phyloP scores from a whole-genome alignment of 2,113 vertebrate genomes.

The Eptesicus fuscus region DNA sequence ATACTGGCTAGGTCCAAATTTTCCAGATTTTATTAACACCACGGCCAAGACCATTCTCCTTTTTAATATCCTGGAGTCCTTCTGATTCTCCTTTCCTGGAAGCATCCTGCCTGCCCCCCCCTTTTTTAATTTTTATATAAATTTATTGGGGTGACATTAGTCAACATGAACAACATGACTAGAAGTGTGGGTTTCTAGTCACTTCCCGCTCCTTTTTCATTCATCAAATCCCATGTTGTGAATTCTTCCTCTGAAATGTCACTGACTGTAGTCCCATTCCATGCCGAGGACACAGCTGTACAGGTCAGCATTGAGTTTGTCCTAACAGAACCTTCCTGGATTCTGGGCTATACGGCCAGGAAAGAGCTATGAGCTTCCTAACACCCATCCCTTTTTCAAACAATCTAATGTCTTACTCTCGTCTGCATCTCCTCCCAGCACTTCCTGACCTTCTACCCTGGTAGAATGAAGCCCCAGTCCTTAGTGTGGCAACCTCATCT shows the following conservation, averaged over 20 bases:
- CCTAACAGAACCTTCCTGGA: not conserved
- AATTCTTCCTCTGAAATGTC: not conserved
- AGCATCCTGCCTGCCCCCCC: not conserved
- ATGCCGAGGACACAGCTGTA: accelerated
- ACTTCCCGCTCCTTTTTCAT: not conserved
- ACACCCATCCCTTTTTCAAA: not conserved
- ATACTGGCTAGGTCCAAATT: not conserved
- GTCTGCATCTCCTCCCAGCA: not conserved
- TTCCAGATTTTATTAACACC: not conserved
- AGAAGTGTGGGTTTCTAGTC: too few species aligned
- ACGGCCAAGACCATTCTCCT: not conserved
- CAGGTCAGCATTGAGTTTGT: not conserved
- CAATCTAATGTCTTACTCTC: not conserved
- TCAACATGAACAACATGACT: too few species aligned
- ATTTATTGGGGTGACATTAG: too few species aligned
- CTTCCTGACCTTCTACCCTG: not conserved
- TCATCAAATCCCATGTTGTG: not conserved
- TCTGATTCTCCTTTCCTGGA: not conserved
- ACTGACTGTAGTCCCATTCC: not conserved
- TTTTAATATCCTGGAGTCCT: not conserved
- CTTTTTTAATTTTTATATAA: too few species aligned
- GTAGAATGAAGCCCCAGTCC: not conserved
- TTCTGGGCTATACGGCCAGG: not conserved
- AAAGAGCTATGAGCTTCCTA: not conserved
- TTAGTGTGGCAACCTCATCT: too few species aligned